A percentile compares a stretch with the other conserved stretches of the same genome.
Evolutionary conservation across 2,888 invertebrate genomes (phyloP).

Genomic region (Rhagonycha fulva): DNA sequence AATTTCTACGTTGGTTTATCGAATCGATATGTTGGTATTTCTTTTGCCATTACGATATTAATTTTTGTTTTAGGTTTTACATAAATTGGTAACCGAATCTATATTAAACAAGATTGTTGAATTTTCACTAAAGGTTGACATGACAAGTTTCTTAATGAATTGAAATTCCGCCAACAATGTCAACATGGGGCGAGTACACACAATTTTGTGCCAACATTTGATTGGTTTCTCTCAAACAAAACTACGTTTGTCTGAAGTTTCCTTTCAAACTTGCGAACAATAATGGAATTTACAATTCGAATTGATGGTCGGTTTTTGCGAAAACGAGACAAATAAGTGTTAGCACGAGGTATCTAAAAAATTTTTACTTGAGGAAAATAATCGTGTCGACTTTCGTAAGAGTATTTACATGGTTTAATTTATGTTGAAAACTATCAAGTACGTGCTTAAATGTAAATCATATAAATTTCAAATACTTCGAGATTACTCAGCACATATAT

Average conservation of each 20-base stretch:
- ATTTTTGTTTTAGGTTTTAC: constrained; percentile 10
- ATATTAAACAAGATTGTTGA: constrained; percentile 43
- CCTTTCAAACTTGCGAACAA: constrained; percentile 47
- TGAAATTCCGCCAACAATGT: constrained; percentile 55
- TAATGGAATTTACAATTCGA: constrained; percentile 51
- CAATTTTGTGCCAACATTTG: constrained; percentile 50
- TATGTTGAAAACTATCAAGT: constrained; percentile 11
- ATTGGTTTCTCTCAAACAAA: constrained; percentile 51
- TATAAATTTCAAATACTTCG: constrained; percentile 22
- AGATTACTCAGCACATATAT: constrained; percentile 19
- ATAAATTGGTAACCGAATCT: constrained; percentile 35
- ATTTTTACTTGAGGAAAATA: neutral
- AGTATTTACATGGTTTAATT: constrained; percentile 13
- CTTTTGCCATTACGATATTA: neutral
- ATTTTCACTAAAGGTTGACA: constrained; percentile 49
- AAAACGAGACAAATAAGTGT: neutral
- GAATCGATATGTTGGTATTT: neutral
- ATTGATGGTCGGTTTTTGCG: neutral
- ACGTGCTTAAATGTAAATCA: constrained; percentile 28
- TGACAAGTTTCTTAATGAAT: constrained; percentile 50
- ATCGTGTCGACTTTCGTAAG: constrained; percentile 4
- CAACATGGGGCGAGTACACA: constrained; percentile 49
- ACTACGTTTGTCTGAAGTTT: constrained; percentile 53
- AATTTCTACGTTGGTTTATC: neutral
- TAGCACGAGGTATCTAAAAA: neutral